Base-by-base conservation (phyloP, 1,140 invertebrate species). In the Drosophila bifasciata region DNA sequence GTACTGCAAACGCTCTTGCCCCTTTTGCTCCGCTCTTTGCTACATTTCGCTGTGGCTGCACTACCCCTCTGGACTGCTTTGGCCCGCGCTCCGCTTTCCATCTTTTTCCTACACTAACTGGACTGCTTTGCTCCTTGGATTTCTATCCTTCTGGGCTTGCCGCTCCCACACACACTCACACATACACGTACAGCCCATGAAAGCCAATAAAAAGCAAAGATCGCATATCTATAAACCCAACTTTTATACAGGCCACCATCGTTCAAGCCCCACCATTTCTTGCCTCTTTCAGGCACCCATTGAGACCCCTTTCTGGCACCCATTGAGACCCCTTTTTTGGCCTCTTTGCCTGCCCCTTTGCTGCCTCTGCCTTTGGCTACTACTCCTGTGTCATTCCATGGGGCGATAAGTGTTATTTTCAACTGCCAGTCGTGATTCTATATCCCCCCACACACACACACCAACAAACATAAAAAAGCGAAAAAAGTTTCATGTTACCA, bases 391-490 rank as follows among this genome's bases (percentile, higher is more conserved):
- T 39, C 53, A 28, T 48, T 56, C 39, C 25, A n/a, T 36, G 32
- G 62, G 79, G 69, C 74, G 79, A 84, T 84, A 84, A 84, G 79
- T 84, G 79, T 84, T 84, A 84, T 84, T 79, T 84, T 84, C 79
- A 71, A 76, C 79, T 84, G 79, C 79, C 76, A 79, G 79, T 76
- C 84, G 79, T 84, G 79, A 84, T 84, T 84, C 80, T 56, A 73
- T 61, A 64, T 64, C 44, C 19, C 50, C 6, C n/a, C n/a, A n/a
- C n/a, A n/a, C n/a, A n/a, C n/a, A n/a, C 32, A 32, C 25, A 5
- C 19, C 25, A 17, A 50, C n/a, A 49, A 50, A 28, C 2, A 16
- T 21, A 25, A 51, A 17, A 13, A 23, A 67, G 19, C n/a, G 56
- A 13, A 62, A 39, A 84, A 84, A 84, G 79, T 84, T 84, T 84